Evolutionary conservation across 2,888 invertebrate genomes (phyloP).

Genomic region (Rosalia funebris): DNA sequence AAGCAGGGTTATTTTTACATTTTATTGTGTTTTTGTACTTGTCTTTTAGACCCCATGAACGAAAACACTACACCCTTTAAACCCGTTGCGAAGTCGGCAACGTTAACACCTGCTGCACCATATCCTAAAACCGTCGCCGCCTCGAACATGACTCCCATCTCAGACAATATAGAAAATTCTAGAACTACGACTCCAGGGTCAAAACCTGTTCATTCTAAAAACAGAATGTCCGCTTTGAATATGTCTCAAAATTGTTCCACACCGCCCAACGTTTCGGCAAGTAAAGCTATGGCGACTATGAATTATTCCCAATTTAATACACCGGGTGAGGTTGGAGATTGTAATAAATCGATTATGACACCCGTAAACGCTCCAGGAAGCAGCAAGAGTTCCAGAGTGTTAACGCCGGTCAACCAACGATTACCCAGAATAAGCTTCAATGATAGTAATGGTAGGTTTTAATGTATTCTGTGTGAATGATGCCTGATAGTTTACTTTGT

Average conservation of each 20-base stretch:
- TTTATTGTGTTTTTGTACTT: no score
- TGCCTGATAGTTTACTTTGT: no score
- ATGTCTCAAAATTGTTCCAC: background rate
- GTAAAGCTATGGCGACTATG: background rate
- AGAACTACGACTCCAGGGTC: no score
- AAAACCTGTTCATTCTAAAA: background rate
- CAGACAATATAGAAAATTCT: no score
- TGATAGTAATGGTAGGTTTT: slow-evolving; percentile 35
- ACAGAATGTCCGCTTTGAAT: background rate
- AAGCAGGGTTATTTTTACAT: no score
- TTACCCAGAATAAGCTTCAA: slow-evolving; percentile 29
- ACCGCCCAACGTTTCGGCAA: background rate
- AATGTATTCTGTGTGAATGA: background rate
- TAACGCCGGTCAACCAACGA: slow-evolving; percentile 34
- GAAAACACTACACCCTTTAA: background rate
- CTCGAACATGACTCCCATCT: no score
- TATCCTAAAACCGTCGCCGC: no score
- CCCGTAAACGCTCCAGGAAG: slow-evolving; percentile 1
- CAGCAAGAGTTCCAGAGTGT: slow-evolving; percentile 24
- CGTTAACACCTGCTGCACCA: background rate
- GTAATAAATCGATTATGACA: background rate
- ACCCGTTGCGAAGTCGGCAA: no score
- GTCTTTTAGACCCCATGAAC: background rate
- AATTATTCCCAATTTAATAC: background rate
- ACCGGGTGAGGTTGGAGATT: background rate